Conservation (phyloP, 2,113 vertebrate genomes). For the Columbina picui region DNA sequence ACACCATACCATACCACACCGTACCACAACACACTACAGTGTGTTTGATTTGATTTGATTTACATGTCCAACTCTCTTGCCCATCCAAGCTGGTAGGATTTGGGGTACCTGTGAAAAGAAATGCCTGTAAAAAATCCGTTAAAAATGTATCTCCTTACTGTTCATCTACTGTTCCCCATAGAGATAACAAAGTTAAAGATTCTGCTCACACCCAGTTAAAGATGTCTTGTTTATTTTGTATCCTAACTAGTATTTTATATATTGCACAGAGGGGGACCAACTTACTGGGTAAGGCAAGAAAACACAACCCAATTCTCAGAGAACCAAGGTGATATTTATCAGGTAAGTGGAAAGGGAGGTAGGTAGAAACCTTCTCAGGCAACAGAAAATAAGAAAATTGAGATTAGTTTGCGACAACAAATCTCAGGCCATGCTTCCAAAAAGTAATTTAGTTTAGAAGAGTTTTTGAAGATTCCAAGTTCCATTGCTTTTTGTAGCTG, state of each 20-base stretch:
- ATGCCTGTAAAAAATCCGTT: neutral
- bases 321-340: neutral
- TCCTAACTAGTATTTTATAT: neutral
- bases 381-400: neutral
- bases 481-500: neutral
- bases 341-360: neutral
- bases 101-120: neutral
- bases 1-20: neutral
- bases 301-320: neutral
- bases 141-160: neutral
- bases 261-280: neutral
- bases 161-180: neutral
- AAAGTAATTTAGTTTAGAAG: neutral
- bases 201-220: neutral
- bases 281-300: neutral
- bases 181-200: neutral
- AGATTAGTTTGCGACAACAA: neutral
- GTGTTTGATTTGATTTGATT: neutral
- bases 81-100: neutral
- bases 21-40: fast-evolving
- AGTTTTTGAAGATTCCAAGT: neutral
- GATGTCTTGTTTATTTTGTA: neutral
- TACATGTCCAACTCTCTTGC: neutral
- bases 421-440: neutral
- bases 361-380: neutral